phyloP scores from a whole-genome alignment of 35 echinoderm and acorn worm genomes.

The Diadema setosum region DNA sequence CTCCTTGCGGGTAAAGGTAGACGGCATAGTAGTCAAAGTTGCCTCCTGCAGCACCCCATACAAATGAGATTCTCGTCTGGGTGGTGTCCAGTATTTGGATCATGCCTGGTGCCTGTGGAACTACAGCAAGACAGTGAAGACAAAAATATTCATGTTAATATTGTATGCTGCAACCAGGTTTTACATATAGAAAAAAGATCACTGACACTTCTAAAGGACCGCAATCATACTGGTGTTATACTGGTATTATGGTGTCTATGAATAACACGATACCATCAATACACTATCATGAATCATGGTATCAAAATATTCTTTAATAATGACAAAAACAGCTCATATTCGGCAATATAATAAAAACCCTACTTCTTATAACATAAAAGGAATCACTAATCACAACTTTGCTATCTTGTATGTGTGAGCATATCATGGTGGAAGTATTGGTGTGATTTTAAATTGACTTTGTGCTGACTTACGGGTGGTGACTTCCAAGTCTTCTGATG shows the following conservation, averaged over 20 bases:
- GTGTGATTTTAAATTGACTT: too few relatives aligned
- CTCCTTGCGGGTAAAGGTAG: not conserved
- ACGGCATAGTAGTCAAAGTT: slow-evolving; percentile 50
- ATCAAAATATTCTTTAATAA: too few relatives aligned
- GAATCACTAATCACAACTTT: too few relatives aligned
- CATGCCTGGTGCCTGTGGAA: slow-evolving; percentile 33
- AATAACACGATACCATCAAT: too few relatives aligned
- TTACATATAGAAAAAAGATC: not conserved
- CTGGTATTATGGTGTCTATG: too few relatives aligned
- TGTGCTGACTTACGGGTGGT: slow-evolving; percentile 3
- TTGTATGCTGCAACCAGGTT: too few relatives aligned
- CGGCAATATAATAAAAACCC: too few relatives aligned
- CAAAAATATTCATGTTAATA: not conserved
- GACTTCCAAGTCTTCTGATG: not conserved
- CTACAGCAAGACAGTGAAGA: slow-evolving; percentile 2
- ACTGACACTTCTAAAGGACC: not conserved
- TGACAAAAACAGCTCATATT: too few relatives aligned
- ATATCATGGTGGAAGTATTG: too few relatives aligned
- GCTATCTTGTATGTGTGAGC: too few relatives aligned
- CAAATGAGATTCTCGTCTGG: slow-evolving; percentile 30
- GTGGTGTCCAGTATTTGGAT: not conserved
- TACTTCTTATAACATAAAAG: too few relatives aligned
- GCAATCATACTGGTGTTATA: slow-evolving; percentile 47
- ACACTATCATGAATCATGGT: too few relatives aligned
- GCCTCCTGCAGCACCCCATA: slow-evolving; percentile 27